A percentile compares a stretch with the other conserved stretches of the same genome.
Conservation (phyloP, 92 coral and sea anemone genomes). For the Heliopora coerulea region DNA sequence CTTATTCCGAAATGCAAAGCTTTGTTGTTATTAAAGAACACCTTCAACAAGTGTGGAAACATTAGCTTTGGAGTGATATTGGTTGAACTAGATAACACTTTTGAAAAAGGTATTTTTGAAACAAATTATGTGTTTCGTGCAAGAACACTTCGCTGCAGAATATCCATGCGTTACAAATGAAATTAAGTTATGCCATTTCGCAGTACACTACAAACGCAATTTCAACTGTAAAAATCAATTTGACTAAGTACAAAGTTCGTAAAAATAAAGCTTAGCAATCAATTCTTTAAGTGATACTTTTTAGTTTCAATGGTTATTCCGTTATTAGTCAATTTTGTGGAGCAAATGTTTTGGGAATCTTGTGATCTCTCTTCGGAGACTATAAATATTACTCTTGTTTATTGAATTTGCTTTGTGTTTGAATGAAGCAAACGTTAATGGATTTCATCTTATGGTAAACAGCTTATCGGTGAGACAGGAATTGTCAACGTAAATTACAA, state of each 20-base stretch:
- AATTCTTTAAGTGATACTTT: too few relatives aligned
- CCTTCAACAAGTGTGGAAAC: background rate
- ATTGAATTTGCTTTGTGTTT: background rate
- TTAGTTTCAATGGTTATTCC: too few relatives aligned
- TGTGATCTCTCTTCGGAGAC: slow-evolving; percentile 1
- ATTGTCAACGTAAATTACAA: slow-evolving; percentile 10
- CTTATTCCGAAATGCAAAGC: background rate
- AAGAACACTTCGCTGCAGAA: background rate
- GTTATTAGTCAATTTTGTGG: too few relatives aligned
- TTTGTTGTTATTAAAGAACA: background rate
- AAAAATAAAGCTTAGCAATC: too few relatives aligned
- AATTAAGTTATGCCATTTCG: too few relatives aligned
- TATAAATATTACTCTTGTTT: background rate
- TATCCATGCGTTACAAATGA: too few relatives aligned
- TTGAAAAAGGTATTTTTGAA: background rate
- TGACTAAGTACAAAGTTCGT: background rate
- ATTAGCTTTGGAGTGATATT: background rate
- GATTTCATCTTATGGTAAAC: slow-evolving; percentile 15
- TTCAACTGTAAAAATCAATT: background rate
- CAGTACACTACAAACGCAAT: background rate
- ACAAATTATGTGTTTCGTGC: background rate
- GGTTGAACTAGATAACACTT: background rate
- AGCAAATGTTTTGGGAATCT: slow-evolving; percentile 17
- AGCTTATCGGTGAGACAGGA: slow-evolving; percentile 1
- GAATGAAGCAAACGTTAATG: background rate